Conservation (phyloP, 2,797 vertebrate species). For the Gymnoscopelus braueri region DNA sequence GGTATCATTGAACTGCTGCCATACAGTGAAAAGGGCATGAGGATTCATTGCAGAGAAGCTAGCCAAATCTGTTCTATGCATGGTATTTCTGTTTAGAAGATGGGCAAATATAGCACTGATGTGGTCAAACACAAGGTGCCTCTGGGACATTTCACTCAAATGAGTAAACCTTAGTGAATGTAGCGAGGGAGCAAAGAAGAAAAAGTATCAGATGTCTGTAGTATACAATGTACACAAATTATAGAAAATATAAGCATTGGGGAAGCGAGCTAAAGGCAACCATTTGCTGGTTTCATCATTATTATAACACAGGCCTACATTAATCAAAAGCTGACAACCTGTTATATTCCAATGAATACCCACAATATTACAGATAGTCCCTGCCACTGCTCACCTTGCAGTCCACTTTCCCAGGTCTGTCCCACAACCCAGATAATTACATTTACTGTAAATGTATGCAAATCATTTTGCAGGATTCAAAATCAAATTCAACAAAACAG, state of each 20-base stretch:
- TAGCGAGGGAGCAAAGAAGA: neutral
- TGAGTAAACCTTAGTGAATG: conserved; percentile 42
- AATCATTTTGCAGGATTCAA: too few species aligned
- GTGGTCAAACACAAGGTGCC: conserved; percentile 68
- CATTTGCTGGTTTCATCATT: neutral
- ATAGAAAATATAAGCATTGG: too few species aligned
- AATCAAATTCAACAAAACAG: conserved; percentile 39
- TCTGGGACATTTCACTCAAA: conserved; percentile 44
- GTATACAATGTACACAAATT: too few species aligned
- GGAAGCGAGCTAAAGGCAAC: too few species aligned
- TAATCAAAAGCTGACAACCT: neutral
- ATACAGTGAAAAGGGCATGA: conserved; percentile 64
- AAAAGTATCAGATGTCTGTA: neutral
- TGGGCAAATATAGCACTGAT: conserved; percentile 70
- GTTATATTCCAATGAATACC: neutral
- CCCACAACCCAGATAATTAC: too few species aligned
- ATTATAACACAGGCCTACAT: neutral
- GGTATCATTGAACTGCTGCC: conserved; percentile 71
- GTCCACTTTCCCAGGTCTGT: neutral
- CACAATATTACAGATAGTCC: neutral
- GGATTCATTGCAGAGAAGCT: conserved; percentile 65
- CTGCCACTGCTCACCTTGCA: neutral
- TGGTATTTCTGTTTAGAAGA: conserved; percentile 74
- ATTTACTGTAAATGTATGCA: too few species aligned
- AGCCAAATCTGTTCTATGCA: conserved; percentile 80